phyloP scores from a whole-genome alignment of 2,797 vertebrate genomes.

The Staurois parvus region DNA sequence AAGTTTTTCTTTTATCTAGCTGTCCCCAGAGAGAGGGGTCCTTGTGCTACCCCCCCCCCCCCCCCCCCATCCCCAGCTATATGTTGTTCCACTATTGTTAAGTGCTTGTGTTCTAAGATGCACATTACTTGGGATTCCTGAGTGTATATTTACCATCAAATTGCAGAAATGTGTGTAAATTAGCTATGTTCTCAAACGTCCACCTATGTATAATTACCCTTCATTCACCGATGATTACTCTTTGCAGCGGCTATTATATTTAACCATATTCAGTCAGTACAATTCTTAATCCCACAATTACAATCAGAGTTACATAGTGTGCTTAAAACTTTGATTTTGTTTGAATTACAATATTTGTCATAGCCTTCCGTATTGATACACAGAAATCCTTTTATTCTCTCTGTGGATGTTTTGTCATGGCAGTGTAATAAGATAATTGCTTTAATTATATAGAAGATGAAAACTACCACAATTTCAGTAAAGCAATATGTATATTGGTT shows the following conservation, averaged over 20 bases:
- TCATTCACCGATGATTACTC: conserved; percentile 77
- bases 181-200: conserved; percentile 72
- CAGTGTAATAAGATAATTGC: conserved; percentile 36
- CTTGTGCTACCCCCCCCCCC: too few species aligned
- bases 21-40: too few species aligned
- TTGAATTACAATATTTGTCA: conserved; percentile 43
- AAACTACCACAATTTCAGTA: conserved; percentile 24
- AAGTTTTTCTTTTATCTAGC: too few species aligned
- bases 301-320: conserved; percentile 69
- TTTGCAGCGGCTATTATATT: conserved; percentile 81
- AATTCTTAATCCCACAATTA: conserved; percentile 73
- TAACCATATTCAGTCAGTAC: conserved; percentile 75
- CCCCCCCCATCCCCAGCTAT: too few species aligned
- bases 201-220: conserved; percentile 77
- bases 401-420: conserved; percentile 40
- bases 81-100: background rate
- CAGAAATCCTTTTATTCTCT: background rate
- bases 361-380: conserved; percentile 2
- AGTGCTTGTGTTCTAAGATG: conserved; percentile 62
- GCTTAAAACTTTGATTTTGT: conserved; percentile 67
- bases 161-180: conserved; percentile 78
- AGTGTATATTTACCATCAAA: conserved; percentile 72
- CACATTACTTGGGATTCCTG: conserved; percentile 67
- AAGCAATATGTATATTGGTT: background rate
- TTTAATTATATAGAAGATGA: conserved; percentile 26